Base-by-base conservation (phyloP, 2,888 invertebrate genomes). In the Mimas tiliae region DNA sequence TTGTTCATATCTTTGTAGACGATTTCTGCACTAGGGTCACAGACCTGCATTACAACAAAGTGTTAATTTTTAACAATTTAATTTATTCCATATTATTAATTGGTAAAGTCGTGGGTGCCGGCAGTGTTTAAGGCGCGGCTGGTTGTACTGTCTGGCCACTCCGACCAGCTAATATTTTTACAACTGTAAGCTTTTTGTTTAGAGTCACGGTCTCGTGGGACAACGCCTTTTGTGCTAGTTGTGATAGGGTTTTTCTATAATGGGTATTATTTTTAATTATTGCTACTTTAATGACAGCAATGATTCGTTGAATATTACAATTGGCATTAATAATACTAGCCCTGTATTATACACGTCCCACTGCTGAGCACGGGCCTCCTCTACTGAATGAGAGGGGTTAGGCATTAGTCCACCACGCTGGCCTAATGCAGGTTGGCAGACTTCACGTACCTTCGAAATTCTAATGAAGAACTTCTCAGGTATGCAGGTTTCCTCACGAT, bases 101-200 rank as follows among this genome's bases (percentile, higher is more conserved):
- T 50, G 16, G 7, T 12, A 27, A 21, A 19, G 19, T 33, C n/a
- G 27, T 16, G 16, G 12, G 38, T 58, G 38, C 58, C 58, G 58
- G 42, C 58, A 58, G 34, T 55, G 55, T 19, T 27, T 11, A 42
- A 38, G 58, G 58, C 58, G 58, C 38, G 58, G 19, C 34, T 12
- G 27, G n/a, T 50, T 48, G 0, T 14, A 14, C 7, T 19, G 50
- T 50, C 19, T 45, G 45, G 14, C 14, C 45, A 45, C 14, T 45
- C 12, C 1, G 42, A 38, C 55, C 16, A 34, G 38, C 6, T 4
- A 58, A 58, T 58, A 58, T 58, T 58, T 58, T 38, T 16, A 55
- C 55, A 19, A 12, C 58, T 19, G 38, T 42, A 38, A 58, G 38
- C 42, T 42, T 58, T 58, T 58, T 52, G 53, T 58, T 58, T 58